phyloP scores from a whole-genome alignment of 2,113 vertebrate species.

The Orcinus orca region DNA sequence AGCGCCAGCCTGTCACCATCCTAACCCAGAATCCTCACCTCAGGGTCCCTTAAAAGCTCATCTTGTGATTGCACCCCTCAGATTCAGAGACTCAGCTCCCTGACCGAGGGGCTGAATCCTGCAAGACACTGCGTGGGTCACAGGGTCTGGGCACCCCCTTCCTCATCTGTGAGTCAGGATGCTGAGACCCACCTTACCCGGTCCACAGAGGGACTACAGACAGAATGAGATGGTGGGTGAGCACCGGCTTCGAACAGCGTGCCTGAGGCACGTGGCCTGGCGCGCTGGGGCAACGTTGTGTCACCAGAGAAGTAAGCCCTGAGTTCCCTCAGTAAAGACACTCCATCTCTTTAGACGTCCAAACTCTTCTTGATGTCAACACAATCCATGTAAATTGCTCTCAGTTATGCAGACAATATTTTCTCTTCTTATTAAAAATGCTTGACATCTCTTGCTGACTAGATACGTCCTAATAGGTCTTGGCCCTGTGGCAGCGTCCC shows the following conservation, averaged over 20 bases:
- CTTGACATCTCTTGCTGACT: neutral
- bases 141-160: neutral
- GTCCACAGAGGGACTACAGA: neutral
- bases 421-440: neutral
- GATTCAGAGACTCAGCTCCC: neutral
- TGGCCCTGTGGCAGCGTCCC: neutral
- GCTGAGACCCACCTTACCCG: no score
- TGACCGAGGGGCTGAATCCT: neutral
- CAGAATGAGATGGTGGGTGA: neutral
- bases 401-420: neutral
- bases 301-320: neutral
- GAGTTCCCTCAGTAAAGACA: neutral
- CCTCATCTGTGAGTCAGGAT: neutral
- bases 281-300: neutral
- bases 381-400: neutral
- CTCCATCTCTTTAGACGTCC: neutral
- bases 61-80: neutral
- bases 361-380: neutral
- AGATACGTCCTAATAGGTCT: neutral
- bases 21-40: neutral
- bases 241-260: neutral
- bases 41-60: neutral
- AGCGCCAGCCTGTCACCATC: neutral
- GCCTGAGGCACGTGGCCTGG: rapidly evolving
- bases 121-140: rapidly evolving